Conservation (phyloP, 2,888 invertebrate species). For the Busseola fusca region DNA sequence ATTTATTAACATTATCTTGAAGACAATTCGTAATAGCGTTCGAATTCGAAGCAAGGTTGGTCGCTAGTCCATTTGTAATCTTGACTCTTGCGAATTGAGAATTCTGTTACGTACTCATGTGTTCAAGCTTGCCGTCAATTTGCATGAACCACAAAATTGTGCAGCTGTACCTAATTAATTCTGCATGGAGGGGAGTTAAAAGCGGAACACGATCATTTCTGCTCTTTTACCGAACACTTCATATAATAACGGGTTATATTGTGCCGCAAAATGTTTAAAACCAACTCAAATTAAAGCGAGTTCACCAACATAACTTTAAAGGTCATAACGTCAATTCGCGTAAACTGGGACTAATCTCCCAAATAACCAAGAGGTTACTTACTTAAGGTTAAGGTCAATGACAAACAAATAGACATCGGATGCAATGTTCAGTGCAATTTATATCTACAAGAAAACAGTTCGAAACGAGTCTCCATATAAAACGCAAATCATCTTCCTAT, state of each 20-base stretch:
- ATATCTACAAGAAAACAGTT: slow-evolving; percentile 16
- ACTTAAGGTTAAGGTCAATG: slow-evolving; percentile 14
- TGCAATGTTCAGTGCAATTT: slow-evolving; percentile 10
- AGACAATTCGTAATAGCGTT: neutral
- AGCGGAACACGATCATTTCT: slow-evolving; percentile 46
- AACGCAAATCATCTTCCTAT: slow-evolving; percentile 59
- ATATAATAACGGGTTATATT: slow-evolving; percentile 34
- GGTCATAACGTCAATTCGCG: neutral
- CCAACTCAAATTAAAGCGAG: neutral
- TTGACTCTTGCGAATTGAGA: neutral
- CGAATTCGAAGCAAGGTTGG: neutral
- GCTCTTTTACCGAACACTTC: slow-evolving; percentile 38
- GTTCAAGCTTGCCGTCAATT: slow-evolving; percentile 27
- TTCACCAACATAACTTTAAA: neutral
- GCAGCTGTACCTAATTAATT: slow-evolving; percentile 52
- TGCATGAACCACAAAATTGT: slow-evolving; percentile 45
- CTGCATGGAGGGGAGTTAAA: slow-evolving; percentile 44
- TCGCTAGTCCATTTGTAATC: neutral
- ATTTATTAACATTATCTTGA: neutral
- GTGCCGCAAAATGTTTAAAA: slow-evolving; percentile 24
- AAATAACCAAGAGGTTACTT: slow-evolving; percentile 11
- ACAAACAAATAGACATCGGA: slow-evolving; percentile 10
- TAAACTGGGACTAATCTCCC: slow-evolving; percentile 4
- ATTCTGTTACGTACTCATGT: slow-evolving; percentile 11
- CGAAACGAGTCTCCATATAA: slow-evolving; percentile 45